A percentile compares a stretch with the other conserved stretches of the same genome.
These are phyloP conservation scores for Drosophila sordidapex DNA, from an alignment of 2,888 invertebrate genomes.

Conservation along the genomic window DNA sequence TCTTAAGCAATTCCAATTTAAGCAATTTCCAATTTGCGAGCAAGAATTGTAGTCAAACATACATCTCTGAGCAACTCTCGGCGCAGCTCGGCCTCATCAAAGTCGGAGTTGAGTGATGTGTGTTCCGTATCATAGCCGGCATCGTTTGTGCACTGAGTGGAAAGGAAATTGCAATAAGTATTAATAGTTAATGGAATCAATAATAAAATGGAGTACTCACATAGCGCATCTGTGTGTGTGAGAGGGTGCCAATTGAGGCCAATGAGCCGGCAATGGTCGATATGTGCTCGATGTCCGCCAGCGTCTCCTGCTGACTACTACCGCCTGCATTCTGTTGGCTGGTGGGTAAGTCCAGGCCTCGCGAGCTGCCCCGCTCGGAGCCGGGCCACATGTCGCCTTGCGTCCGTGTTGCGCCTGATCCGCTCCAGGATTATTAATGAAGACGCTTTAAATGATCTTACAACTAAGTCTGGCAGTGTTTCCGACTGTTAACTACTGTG, in stretches of 20 bases:
- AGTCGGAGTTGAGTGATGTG: conserved; percentile 92
- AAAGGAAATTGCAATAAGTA: background rate
- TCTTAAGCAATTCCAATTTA: background rate
- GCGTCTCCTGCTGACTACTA: conserved; percentile 86
- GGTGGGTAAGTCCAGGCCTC: conserved; percentile 79
- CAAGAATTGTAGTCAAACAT: conserved; percentile 84
- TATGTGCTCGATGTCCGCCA: conserved; percentile 88
- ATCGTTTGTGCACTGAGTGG: conserved; percentile 85
- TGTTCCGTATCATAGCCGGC: conserved; percentile 91
- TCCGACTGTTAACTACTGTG: background rate
- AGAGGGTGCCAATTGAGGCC: conserved; percentile 87
- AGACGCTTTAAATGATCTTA: background rate
- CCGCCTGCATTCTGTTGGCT: conserved; percentile 78
- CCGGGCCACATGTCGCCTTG: conserved; percentile 69
- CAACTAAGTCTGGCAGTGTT: conserved; percentile 20
- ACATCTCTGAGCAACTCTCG: conserved; percentile 92
- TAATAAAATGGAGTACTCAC: conserved; percentile 53
- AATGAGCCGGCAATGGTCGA: conserved; percentile 91
- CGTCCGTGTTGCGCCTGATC: conserved; percentile 33
- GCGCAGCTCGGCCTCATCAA: conserved; percentile 91
- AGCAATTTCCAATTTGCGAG: background rate
- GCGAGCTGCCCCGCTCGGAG: conserved; percentile 83
- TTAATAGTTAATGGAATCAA: background rate
- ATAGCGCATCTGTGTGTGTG: conserved; percentile 85
- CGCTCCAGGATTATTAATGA: conserved; percentile 51